These are phyloP conservation scores for Leptinotarsa undecemlineata DNA, from an alignment of 1,140 invertebrate species.

Conservation along the genomic window DNA sequence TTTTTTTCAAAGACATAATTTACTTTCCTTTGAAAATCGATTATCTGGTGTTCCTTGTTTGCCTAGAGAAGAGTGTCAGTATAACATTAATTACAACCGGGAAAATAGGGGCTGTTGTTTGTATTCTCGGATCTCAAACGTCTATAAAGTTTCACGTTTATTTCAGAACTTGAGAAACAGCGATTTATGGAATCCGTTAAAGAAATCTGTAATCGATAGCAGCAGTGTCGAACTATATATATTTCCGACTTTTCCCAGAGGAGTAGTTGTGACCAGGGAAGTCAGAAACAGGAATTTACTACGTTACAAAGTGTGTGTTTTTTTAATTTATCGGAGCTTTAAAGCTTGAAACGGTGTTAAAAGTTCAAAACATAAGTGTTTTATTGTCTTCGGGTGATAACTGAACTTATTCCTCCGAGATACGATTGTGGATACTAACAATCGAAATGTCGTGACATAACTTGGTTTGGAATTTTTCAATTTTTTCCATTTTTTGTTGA, in stretches of 20 bases:
- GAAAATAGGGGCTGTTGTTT: neutral
- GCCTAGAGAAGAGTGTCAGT: neutral
- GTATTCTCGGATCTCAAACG: neutral
- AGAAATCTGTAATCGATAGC: constrained; percentile 9
- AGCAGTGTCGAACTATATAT: constrained; percentile 34
- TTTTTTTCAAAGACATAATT: too few species aligned
- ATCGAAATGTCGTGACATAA: too few species aligned
- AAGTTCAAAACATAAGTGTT: neutral
- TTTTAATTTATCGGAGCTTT: constrained; percentile 2
- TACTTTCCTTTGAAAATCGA: too few species aligned
- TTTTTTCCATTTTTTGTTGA: too few species aligned
- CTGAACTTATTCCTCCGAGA: too few species aligned
- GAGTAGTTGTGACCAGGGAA: constrained; percentile 35
- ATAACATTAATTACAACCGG: neutral
- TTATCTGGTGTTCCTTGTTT: too few species aligned
- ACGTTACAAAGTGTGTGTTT: constrained; percentile 11
- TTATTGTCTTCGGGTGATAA: too few species aligned
- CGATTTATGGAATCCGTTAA: neutral
- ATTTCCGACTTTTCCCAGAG: constrained; percentile 30
- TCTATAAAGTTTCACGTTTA: neutral
- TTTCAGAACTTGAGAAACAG: neutral
- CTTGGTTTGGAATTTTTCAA: too few species aligned
- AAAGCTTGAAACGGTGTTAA: neutral
- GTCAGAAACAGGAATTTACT: constrained; percentile 20
- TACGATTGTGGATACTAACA: too few species aligned